phyloP scores from a whole-genome alignment of 2,797 vertebrate genomes.

The Lithobates sylvaticus region DNA sequence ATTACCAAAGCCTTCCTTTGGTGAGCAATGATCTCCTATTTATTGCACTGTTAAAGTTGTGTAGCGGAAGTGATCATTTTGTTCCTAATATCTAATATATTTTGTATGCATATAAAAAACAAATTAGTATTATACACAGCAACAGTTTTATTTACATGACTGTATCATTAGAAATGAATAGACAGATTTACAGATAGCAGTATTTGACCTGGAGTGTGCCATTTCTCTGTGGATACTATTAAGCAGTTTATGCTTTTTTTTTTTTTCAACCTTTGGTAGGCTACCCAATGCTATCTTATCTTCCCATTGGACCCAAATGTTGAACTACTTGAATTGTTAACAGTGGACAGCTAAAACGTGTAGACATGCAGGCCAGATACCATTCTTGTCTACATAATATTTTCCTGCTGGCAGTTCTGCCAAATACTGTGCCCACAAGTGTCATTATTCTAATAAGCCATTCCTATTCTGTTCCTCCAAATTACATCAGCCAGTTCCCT shows the following conservation, averaged over 20 bases:
- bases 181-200: not conserved
- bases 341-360: too few species aligned
- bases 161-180: not conserved
- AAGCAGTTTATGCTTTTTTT: not conserved
- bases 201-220: not conserved
- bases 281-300: too few species aligned
- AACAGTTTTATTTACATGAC: not conserved
- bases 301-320: too few species aligned
- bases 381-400: too few species aligned
- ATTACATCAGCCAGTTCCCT: too few species aligned
- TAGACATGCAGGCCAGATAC: too few species aligned
- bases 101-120: conserved; percentile 53
- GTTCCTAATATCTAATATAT: conserved; percentile 65
- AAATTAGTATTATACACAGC: conserved; percentile 62
- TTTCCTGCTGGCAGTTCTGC: too few species aligned
- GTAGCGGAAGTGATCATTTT: conserved; percentile 60
- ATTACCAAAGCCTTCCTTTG: conserved; percentile 53
- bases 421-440: too few species aligned
- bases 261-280: too few species aligned
- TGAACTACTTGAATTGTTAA: too few species aligned
- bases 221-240: not conserved
- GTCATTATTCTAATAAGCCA: too few species aligned
- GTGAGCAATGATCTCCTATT: conserved; percentile 65
- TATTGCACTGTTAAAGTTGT: conserved; percentile 64
- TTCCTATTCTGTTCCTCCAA: too few species aligned